A percentile compares a stretch with the other conserved stretches of the same genome.
Conservation (phyloP, 2,888 invertebrate species). For the Nephrotoma guestfalica region DNA sequence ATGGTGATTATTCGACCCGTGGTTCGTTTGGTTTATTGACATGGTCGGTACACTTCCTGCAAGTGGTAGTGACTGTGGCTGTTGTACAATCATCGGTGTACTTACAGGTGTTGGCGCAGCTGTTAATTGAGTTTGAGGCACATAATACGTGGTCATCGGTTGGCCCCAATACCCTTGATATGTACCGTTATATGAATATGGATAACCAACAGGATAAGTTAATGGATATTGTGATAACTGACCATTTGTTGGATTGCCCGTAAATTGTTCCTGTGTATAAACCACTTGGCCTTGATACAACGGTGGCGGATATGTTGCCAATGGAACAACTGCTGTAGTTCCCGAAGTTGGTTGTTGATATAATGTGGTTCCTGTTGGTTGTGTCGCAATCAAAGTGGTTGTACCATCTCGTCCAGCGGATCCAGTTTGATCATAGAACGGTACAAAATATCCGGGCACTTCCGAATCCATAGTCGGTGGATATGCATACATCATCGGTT, state of each 20-base stretch:
- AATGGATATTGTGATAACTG: slow-evolving; percentile 31
- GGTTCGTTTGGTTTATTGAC: slow-evolving; percentile 3
- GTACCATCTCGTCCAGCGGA: slow-evolving; percentile 20
- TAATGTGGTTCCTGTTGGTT: slow-evolving; percentile 25
- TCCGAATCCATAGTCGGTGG: slow-evolving; percentile 29
- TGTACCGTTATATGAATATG: slow-evolving; percentile 30
- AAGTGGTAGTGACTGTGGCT: slow-evolving; percentile 15
- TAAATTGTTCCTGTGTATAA: slow-evolving; percentile 28
- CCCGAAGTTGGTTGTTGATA: slow-evolving; percentile 22
- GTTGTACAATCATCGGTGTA: slow-evolving; percentile 1
- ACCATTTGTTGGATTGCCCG: slow-evolving; percentile 19
- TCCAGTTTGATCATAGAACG: slow-evolving; percentile 28
- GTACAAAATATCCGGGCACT: slow-evolving; percentile 31
- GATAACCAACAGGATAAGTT: slow-evolving; percentile 31
- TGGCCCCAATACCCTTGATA: slow-evolving; percentile 26
- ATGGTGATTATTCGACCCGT: not conserved
- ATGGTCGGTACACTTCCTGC: slow-evolving; percentile 19
- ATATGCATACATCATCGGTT: slow-evolving; percentile 31
- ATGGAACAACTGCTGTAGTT: slow-evolving; percentile 26
- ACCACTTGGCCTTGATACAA: slow-evolving; percentile 31
- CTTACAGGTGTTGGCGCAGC: slow-evolving; percentile 19
- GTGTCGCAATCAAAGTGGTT: slow-evolving; percentile 13
- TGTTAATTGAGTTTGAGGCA: slow-evolving; percentile 26
- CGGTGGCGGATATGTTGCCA: slow-evolving; percentile 27
- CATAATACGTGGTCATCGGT: slow-evolving; percentile 29